These are phyloP conservation scores for Planiliza haematocheilus DNA, from an alignment of 2,113 vertebrate species.

Conservation along the genomic window DNA sequence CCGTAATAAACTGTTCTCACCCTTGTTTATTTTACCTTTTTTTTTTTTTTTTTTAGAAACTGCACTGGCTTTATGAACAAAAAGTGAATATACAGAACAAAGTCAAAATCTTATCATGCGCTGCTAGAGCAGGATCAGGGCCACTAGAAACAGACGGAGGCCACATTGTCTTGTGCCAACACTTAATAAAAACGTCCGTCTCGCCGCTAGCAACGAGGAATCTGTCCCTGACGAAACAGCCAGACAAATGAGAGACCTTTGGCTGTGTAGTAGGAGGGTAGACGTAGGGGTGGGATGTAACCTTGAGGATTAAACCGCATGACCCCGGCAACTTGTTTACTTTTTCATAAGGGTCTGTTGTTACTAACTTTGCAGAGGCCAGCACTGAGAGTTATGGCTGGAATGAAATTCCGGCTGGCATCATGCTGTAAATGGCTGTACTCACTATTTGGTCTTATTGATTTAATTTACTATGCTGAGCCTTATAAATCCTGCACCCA, in stretches of 20 bases:
- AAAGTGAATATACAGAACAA: slow-evolving; percentile 13
- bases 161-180: slow-evolving; percentile 86
- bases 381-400: slow-evolving; percentile 8
- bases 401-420: slow-evolving; percentile 30
- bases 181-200: slow-evolving; percentile 89
- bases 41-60: slow-evolving; percentile 22
- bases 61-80: slow-evolving; percentile 1
- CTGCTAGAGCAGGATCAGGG: slow-evolving; percentile 49
- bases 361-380: slow-evolving; percentile 27
- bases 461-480: slow-evolving; percentile 37
- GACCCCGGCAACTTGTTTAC: slow-evolving; percentile 51
- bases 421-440: slow-evolving; percentile 30
- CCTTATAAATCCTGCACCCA: slow-evolving; percentile 9
- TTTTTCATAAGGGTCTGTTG: slow-evolving; percentile 39
- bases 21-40: slow-evolving; percentile 17
- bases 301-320: slow-evolving; percentile 79
- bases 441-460: slow-evolving; percentile 24
- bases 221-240: slow-evolving; percentile 85
- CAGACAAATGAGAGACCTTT: slow-evolving; percentile 88
- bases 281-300: slow-evolving; percentile 60
- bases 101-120: slow-evolving; percentile 36
- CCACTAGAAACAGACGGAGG: slow-evolving; percentile 84
- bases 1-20: slow-evolving; percentile 52
- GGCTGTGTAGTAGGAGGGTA: slow-evolving; percentile 79
- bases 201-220: slow-evolving; percentile 85